Evolutionary conservation across 2,888 invertebrate species (phyloP), one percentile per base, ranked within the genome.

Genomic region (Spodoptera picta): DNA sequence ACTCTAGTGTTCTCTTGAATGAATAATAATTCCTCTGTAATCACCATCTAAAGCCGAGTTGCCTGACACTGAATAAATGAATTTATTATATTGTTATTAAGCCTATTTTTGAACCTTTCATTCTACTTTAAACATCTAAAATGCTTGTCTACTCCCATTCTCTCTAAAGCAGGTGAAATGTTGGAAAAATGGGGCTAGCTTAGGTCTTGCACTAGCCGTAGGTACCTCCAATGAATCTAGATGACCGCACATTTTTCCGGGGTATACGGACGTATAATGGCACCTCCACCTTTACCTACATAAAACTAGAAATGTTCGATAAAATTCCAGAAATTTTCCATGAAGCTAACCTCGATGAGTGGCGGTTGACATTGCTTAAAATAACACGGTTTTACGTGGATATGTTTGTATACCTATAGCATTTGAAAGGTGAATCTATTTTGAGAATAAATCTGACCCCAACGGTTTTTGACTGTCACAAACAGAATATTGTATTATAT

Each of bases 181-280:
- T 54, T 59, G 70, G 75, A 73, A 84, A 79, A 84, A 86, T 85
- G 84, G 83, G 81, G 74, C 66, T 69, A 69, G 78, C 79, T 81
- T 66, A 65, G 44, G 10, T 56, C 55, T 46, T 62, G 80, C 74
- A 65, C 69, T 62, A 60, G 44, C 45, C 57, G 48, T 48, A 62
- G 71, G 66, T 71, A 70, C 64, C 55, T 50, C 50, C 74, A 56
- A 83, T 79, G 67, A 68, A 82, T 82, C 76, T 75, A 71, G 71
- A 60, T 74, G 70, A 63, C 79, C 70, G 63, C 71, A 65, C 72
- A 83, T 83, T 84, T 83, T 83, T 85, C 73, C 80, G 62, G 48
- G 69, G 63, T 49, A 57, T 44, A 60, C 63, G 67, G 67, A 77
- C 68, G 46, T 61, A 77, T 53, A 47, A 23, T 24, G 27, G 54